Base-by-base conservation (phyloP, 2,113 vertebrate genomes). In the Passer montanus region DNA sequence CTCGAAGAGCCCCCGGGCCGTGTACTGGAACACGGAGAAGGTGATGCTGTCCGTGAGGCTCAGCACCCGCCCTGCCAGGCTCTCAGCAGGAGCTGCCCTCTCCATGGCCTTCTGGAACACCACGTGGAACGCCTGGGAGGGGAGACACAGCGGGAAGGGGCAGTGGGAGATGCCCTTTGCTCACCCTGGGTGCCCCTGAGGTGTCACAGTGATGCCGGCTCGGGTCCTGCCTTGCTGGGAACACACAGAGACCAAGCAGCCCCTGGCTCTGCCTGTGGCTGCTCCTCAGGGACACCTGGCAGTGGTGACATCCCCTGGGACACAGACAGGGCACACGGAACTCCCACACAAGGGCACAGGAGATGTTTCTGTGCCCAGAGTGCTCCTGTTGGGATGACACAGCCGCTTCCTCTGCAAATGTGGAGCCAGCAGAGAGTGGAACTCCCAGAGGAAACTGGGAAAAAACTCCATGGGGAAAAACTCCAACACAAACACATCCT, bases 1-100 rank as follows among this genome's bases (percentile, higher is more conserved):
- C 95, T 99, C 99, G 27, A 99, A 99, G 74, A 99, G 98, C 33
- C 99, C 99, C 4, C 99, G 98, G 49, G 98, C 98, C 15, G 99
- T 99, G 84, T 99, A 99, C 97, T 99, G 99, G 97, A 98, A 99
- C 60, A 98, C 97, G 0, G 98, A 99, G 96, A 98, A 98, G 37
- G 99, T 99, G 94, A 99, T 98, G 98, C 98, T 99, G 97, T 99
- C 99, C 1, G 98, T 98, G 49, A 99, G 98, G 84, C 98, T 99
- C 84, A 89, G 87, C 86, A 99, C 98, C 1, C 98, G 97, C 66
- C 91, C 98, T 11, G 96, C 95, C 31, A 99, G 97, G 70, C n/a
- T 97, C 87, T 99, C 98, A 2, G 96, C 97, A 0, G 98, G 93
- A 19, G 97, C 62, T 2, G 99, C 99, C 95, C 98, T 99, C 93